These are phyloP conservation scores for Ochropleura leucogaster DNA, from an alignment of 2,888 invertebrate genomes.

Conservation along the genomic window DNA sequence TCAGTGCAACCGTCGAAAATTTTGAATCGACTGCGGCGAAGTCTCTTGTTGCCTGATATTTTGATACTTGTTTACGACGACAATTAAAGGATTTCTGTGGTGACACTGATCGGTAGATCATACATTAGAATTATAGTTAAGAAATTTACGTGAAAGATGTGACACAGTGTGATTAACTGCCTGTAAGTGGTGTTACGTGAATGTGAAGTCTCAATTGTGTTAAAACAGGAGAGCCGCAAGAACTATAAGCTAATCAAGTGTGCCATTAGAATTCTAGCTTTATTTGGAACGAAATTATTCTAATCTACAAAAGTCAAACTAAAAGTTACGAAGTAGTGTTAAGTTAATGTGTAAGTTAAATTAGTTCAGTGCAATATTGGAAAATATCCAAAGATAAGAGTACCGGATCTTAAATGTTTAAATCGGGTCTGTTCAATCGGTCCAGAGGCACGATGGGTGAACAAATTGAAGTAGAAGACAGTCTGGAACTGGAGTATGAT, in stretches of 20 bases:
- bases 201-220: constrained; percentile 72
- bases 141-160: constrained; percentile 77
- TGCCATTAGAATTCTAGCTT: constrained; percentile 85
- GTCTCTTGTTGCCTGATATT: constrained; percentile 84
- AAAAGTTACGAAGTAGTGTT: constrained; percentile 70
- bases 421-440: constrained; percentile 86
- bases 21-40: constrained; percentile 83
- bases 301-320: constrained; percentile 82
- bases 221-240: constrained; percentile 63
- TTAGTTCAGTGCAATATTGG: constrained; percentile 81
- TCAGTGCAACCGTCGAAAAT: constrained; percentile 85
- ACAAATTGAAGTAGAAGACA: constrained; percentile 88
- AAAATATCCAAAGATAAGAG: constrained; percentile 84
- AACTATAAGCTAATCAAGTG: constrained; percentile 69
- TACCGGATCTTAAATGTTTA: constrained; percentile 84
- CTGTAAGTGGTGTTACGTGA: constrained; percentile 70
- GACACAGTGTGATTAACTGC: constrained; percentile 74
- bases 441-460: constrained; percentile 86
- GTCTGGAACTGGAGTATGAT: constrained; percentile 95
- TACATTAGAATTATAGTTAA: constrained; percentile 59
- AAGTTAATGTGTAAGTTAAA: constrained; percentile 70
- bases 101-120: constrained; percentile 52
- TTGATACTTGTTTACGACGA: constrained; percentile 88
- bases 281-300: constrained; percentile 79
- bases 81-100: constrained; percentile 76